Evolutionary conservation across 2,888 invertebrate genomes (phyloP).

Genomic region (Petrophora chlorosata): DNA sequence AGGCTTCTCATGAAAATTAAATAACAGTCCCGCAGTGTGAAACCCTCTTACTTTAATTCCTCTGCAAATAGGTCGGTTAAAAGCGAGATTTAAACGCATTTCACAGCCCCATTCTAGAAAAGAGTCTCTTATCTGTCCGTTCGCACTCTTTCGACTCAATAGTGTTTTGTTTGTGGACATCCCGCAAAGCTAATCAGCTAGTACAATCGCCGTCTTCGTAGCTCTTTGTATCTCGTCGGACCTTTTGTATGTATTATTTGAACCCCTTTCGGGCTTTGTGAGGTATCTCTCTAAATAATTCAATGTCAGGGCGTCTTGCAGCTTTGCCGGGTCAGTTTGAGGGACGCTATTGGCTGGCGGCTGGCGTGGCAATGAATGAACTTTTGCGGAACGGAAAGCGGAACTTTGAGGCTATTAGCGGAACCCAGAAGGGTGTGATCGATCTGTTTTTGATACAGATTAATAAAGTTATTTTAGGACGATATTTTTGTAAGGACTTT

Average conservation of each 20-base stretch:
- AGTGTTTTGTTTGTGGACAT: slow-evolving; percentile 29
- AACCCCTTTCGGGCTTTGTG: slow-evolving; percentile 37
- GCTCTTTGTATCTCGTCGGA: slow-evolving; percentile 19
- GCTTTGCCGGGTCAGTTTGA: slow-evolving; percentile 25
- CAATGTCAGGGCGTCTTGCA: slow-evolving; percentile 42
- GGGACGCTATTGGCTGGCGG: too few species aligned
- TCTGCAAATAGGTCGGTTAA: slow-evolving; percentile 7
- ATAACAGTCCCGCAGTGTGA: neutral
- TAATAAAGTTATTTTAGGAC: neutral
- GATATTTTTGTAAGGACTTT: too few species aligned
- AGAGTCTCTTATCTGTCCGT: slow-evolving; percentile 24
- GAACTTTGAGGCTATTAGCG: slow-evolving; percentile 15
- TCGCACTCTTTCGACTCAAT: slow-evolving; percentile 27
- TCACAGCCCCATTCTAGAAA: slow-evolving; percentile 13
- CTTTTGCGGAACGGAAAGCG: too few species aligned
- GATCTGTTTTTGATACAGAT: slow-evolving; percentile 1
- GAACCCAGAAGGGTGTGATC: slow-evolving; percentile 1
- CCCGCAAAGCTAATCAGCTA: slow-evolving; percentile 31
- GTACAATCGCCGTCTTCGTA: slow-evolving; percentile 26
- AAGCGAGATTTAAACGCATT: slow-evolving; percentile 8
- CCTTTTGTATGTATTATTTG: slow-evolving; percentile 29
- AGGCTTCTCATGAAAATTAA: too few species aligned
- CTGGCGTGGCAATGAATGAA: too few species aligned
- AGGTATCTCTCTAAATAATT: slow-evolving; percentile 50
- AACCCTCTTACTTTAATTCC: neutral